Percentiles rank a stretch among this genome's conserved stretches.
These are phyloP conservation scores for Leptogaster cylindrica DNA, from an alignment of 2,888 invertebrate genomes.

Conservation along the genomic window DNA sequence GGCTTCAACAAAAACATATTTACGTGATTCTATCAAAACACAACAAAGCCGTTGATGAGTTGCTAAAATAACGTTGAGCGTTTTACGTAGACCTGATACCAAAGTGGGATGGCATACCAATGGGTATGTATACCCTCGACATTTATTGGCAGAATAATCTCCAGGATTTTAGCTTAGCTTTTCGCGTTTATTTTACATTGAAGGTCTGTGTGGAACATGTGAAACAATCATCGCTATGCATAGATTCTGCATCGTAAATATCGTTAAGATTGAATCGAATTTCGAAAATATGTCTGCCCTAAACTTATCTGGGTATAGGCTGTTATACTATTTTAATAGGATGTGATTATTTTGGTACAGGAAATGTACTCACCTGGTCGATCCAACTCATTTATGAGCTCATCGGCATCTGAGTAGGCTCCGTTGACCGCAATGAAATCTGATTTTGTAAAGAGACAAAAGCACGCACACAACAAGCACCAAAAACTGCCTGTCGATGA, in stretches of 20 bases:
- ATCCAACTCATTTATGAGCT: constrained; percentile 62
- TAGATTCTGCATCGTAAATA: too few species aligned
- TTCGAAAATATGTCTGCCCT: too few species aligned
- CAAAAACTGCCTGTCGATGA: constrained; percentile 53
- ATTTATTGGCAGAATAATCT: constrained; percentile 22
- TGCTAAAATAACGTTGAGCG: neutral
- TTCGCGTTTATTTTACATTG: constrained; percentile 17
- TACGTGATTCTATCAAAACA: neutral
- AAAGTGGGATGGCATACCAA: neutral
- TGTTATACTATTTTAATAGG: too few species aligned
- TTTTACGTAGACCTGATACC: neutral
- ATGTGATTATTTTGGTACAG: too few species aligned
- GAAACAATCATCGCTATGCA: too few species aligned
- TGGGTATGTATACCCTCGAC: neutral
- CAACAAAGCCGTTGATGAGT: constrained; percentile 14
- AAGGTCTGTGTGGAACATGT: too few species aligned
- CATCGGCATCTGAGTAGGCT: constrained; percentile 61
- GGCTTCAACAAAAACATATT: constrained; percentile 30
- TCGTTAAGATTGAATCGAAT: too few species aligned
- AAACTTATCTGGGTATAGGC: too few species aligned
- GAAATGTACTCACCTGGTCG: constrained; percentile 58
- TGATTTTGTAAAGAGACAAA: constrained; percentile 53
- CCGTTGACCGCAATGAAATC: constrained; percentile 51
- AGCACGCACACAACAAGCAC: constrained; percentile 57
- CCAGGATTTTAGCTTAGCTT: constrained; percentile 17